A percentile compares a stretch with the other conserved stretches of the same genome.
Conservation (phyloP, 2,888 invertebrate genomes). For the Geotrupes spiniger region DNA sequence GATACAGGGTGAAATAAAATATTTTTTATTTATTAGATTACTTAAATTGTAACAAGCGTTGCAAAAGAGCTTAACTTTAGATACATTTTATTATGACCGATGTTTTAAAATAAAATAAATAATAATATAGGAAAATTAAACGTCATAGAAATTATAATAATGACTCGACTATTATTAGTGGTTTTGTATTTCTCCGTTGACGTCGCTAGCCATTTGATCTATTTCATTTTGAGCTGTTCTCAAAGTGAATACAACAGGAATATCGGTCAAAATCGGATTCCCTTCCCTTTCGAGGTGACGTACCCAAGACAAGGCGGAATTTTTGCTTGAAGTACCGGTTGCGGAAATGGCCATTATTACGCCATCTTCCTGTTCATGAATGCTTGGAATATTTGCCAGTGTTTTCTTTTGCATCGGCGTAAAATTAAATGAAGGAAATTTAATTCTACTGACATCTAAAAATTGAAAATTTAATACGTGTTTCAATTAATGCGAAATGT, state of each 20-base stretch:
- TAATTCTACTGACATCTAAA: constrained; percentile 70
- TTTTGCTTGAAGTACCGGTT: constrained; percentile 86
- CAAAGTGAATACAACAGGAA: constrained; percentile 82
- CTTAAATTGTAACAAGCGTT: no score
- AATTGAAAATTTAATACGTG: constrained; percentile 22
- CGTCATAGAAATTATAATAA: no score
- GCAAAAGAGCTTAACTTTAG: no score
- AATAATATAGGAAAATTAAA: no score
- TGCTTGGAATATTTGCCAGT: constrained; percentile 56
- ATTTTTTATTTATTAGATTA: no score
- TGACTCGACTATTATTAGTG: no score
- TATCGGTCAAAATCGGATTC: constrained; percentile 68
- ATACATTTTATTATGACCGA: no score
- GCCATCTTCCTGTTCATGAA: constrained; percentile 93
- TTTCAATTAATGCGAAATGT: constrained; percentile 4
- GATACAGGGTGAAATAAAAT: no score
- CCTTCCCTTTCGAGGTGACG: constrained; percentile 71
- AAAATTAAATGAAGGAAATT: constrained; percentile 57
- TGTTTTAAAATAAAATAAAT: no score
- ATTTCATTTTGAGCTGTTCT: constrained; percentile 57
- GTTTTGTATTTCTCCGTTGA: no score
- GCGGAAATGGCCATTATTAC: constrained; percentile 84
- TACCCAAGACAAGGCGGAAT: constrained; percentile 91
- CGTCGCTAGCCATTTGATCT: no score
- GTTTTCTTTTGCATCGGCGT: constrained; percentile 47